Percentiles rank a stretch among this genome's conserved stretches.
These are phyloP conservation scores for Phortica variegata DNA, from an alignment of 1,140 invertebrate genomes.

Conservation along the genomic window DNA sequence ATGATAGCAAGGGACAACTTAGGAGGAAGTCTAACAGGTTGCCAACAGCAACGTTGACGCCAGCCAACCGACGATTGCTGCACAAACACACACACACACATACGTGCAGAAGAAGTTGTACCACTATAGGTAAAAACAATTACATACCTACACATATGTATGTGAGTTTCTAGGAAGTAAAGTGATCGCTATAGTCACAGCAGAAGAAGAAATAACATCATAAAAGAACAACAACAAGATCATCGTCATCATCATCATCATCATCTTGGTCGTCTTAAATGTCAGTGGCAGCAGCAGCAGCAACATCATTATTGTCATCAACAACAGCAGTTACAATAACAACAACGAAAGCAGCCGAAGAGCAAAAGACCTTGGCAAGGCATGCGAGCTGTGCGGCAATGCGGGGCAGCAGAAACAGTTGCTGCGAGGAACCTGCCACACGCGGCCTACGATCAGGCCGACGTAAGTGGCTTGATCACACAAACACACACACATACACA, in stretches of 20 bases:
- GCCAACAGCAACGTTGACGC: slow-evolving; percentile 29
- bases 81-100: slow-evolving; percentile 17
- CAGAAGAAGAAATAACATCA: no score
- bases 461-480: slow-evolving; percentile 55
- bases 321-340: slow-evolving; percentile 18
- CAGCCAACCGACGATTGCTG: slow-evolving; percentile 21
- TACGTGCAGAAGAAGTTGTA: slow-evolving; percentile 32
- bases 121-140: no score
- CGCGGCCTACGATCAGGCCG: slow-evolving; percentile 54
- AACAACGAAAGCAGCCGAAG: slow-evolving; percentile 17
- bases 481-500: slow-evolving; percentile 36
- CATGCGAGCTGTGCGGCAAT: slow-evolving; percentile 16
- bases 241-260: slow-evolving; percentile 34
- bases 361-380: slow-evolving; percentile 43
- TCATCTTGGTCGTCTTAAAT: no score
- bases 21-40: no score
- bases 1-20: no score
- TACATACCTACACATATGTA: no score
- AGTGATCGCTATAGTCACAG: slow-evolving; percentile 47
- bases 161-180: slow-evolving; percentile 53
- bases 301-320: no score
- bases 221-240: no score
- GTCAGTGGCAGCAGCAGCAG: slow-evolving; percentile 30
- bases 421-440: slow-evolving; percentile 47
- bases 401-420: slow-evolving; percentile 8